These are phyloP conservation scores for Colletes latitarsis DNA, from an alignment of 1,140 invertebrate species.

Conservation along the genomic window DNA sequence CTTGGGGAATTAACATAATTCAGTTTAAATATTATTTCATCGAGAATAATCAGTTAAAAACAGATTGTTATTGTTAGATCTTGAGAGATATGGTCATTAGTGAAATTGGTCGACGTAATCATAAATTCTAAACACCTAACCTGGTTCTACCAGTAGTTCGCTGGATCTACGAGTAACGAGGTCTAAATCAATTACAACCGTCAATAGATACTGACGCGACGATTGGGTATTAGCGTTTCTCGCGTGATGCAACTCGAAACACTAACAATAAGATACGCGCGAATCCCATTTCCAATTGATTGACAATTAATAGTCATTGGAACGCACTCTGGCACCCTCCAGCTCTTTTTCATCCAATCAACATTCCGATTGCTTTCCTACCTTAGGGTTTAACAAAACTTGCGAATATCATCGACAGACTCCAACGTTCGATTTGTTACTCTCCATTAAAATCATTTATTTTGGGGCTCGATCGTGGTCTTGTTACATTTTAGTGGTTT, in stretches of 20 bases:
- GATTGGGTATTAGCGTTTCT: conserved; percentile 15
- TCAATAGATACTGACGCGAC: conserved; percentile 15
- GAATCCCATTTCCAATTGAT: conserved; percentile 42
- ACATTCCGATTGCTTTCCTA: background rate
- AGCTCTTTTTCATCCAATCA: background rate
- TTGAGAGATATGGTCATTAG: too few relatives aligned
- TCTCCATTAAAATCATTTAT: too few relatives aligned
- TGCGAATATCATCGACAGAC: background rate
- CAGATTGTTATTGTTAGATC: too few relatives aligned
- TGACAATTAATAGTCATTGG: conserved; percentile 50
- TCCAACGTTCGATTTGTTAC: too few relatives aligned
- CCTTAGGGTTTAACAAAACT: background rate
- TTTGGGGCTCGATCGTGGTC: too few relatives aligned
- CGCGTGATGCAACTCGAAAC: conserved; percentile 17
- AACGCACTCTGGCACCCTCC: background rate
- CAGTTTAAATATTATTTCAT: too few relatives aligned
- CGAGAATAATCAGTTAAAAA: too few relatives aligned
- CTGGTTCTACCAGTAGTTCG: too few relatives aligned
- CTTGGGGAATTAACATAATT: too few relatives aligned
- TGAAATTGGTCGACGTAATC: too few relatives aligned
- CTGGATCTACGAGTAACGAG: background rate
- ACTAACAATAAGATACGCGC: conserved; percentile 12
- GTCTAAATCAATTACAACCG: conserved; percentile 20
- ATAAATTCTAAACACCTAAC: too few relatives aligned
- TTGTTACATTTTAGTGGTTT: too few relatives aligned